These are phyloP conservation scores for Ursus arctos DNA, from an alignment of 2,113 vertebrate species.

Conservation along the genomic window DNA sequence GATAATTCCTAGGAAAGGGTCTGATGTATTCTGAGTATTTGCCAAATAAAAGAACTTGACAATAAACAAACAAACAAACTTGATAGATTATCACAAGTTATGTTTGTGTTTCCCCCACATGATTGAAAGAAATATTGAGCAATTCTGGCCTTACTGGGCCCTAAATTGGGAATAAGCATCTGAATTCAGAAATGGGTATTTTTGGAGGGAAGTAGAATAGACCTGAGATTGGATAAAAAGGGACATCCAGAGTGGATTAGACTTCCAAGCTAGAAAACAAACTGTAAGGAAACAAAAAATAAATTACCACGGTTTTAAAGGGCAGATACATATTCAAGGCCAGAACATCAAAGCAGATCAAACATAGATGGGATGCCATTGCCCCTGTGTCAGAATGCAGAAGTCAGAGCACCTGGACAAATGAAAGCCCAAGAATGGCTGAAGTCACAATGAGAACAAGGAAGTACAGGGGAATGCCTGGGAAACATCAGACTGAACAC, in stretches of 20 bases:
- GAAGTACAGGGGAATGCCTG: rapidly evolving
- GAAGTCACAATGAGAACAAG: not conserved
- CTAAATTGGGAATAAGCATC: not conserved
- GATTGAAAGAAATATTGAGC: not conserved
- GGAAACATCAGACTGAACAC: rapidly evolving
- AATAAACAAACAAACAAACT: not conserved
- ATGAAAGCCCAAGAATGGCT: not conserved
- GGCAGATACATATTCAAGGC: not conserved
- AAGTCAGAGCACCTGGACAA: not conserved
- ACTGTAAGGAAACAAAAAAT: not conserved
- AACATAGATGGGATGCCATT: not conserved
- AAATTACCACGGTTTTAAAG: not conserved
- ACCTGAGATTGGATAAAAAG: not conserved
- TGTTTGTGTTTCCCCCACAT: not conserved
- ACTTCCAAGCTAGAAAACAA: not conserved
- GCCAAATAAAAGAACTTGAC: not conserved
- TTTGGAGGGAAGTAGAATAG: not conserved
- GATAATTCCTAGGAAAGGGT: not conserved
- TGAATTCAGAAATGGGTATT: not conserved
- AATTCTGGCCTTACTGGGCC: not conserved
- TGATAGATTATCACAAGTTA: not conserved
- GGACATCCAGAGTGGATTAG: not conserved
- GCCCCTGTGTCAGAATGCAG: not conserved
- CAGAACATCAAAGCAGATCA: not conserved
- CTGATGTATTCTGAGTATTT: not conserved